Percentiles rank a stretch among this genome's conserved stretches.
Conservation (phyloP, 2,113 vertebrate genomes). For the Xiphias gladius region DNA sequence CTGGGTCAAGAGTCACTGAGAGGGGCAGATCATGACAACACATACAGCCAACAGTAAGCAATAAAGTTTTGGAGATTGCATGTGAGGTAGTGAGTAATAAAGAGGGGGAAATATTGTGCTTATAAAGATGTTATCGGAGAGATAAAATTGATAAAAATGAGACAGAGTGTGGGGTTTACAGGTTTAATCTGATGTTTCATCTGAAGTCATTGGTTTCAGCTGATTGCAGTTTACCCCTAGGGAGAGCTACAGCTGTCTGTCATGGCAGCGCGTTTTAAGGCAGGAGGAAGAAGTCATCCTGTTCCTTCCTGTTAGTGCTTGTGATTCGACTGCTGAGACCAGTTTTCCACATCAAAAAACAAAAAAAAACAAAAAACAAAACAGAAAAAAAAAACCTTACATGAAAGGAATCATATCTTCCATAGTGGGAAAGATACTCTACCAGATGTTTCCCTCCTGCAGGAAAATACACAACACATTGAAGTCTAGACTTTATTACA, state of each 20-base stretch:
- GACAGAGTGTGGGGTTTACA: not conserved
- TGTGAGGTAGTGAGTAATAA: not conserved
- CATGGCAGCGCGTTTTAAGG: constrained; percentile 34
- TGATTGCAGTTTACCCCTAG: constrained; percentile 25
- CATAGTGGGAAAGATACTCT: constrained; percentile 36
- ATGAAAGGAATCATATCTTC: constrained; percentile 54
- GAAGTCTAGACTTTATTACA: not conserved
- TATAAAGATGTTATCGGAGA: constrained; percentile 29
- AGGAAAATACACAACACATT: constrained; percentile 42
- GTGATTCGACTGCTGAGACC: constrained; percentile 37
- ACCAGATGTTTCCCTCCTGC: constrained; percentile 70
- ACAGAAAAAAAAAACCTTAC: constrained; percentile 42
- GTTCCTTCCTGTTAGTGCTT: constrained; percentile 46
- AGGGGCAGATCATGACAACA: not conserved
- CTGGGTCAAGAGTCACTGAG: too few species aligned
- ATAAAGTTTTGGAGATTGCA: constrained; percentile 12
- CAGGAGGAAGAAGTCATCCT: constrained; percentile 44
- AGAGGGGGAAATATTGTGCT: not conserved
- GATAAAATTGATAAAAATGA: constrained; percentile 9
- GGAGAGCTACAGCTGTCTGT: constrained; percentile 31
- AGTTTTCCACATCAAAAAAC: constrained; percentile 68
- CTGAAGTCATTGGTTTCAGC: constrained; percentile 30
- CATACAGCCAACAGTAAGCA: not conserved
- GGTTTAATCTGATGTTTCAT: constrained; percentile 31
- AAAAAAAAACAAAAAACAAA: too few species aligned